Evolutionary conservation across 30 jellyfish, hydroid and myxozoan genomes (phyloP).

Genomic region (Morbakka virulenta): DNA sequence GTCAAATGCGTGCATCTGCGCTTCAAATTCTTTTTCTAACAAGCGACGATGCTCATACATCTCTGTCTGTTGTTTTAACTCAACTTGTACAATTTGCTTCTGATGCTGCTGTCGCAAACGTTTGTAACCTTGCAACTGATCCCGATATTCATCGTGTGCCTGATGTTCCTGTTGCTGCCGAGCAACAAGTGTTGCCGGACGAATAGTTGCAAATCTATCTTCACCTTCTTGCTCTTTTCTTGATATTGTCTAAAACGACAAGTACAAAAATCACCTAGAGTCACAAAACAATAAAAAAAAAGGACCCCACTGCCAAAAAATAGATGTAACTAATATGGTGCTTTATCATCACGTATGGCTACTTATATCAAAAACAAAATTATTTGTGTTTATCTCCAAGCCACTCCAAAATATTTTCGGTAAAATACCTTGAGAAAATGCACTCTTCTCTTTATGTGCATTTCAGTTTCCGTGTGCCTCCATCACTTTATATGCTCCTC

Average conservation of each 20-base stretch:
- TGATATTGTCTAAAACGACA: not conserved
- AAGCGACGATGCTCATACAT: conserved; percentile 92
- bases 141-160: conserved; percentile 95
- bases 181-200: conserved; percentile 97
- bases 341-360: too few species aligned
- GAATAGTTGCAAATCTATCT: conserved; percentile 92
- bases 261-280: too few species aligned
- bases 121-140: conserved; percentile 97
- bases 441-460: too few species aligned
- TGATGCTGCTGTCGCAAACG: conserved; percentile 97
- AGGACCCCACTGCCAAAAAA: too few species aligned
- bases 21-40: conserved; percentile 91
- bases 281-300: too few species aligned
- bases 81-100: conserved; percentile 73
- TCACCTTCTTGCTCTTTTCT: conserved; percentile 12
- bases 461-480: too few species aligned
- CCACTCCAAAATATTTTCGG: too few species aligned
- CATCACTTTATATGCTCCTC: too few species aligned
- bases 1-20: conserved; percentile 96
- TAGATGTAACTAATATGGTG: too few species aligned
- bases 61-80: conserved; percentile 84
- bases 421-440: too few species aligned
- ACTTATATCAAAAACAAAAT: too few species aligned
- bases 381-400: too few species aligned
- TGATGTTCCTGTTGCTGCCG: conserved; percentile 98